Evolutionary conservation across 1,140 invertebrate species (phyloP), one percentile per base, ranked within the genome.

Genomic region (Microplitis mediator): DNA sequence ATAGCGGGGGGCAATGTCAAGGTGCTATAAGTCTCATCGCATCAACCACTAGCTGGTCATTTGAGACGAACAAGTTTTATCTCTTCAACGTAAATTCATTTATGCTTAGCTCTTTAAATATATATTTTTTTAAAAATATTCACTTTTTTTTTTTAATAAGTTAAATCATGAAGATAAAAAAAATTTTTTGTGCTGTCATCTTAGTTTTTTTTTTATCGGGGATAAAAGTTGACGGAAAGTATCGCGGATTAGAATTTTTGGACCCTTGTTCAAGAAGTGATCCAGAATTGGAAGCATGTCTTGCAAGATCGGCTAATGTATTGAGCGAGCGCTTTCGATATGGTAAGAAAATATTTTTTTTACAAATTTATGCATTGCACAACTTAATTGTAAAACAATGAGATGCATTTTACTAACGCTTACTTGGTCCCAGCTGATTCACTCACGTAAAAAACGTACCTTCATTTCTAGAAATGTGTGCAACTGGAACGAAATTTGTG

Each of bases 231-330:
- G 62, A 72, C 4, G 85, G 85, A 50, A 83, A 77, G 65, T 87
- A 86, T 72, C 78, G 73, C 45, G 84, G 84, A 56, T 68, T 86
- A 0, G 86, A 87, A 69, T 93, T 90, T 77, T 76, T 93, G n/a
- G 89, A 91, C 69, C 88, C 91, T 68, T 95, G 94, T 78, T 90
- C 91, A 1, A 90, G 87, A 76, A 84, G 86, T 60, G 92, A 93
- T 79, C 90, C 90, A 0, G 86, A 91, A n/a, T 84, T 95, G 1
- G 93, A 95, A 76, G 86, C 88, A 8, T 95, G 94, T 77, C 84
- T 95, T 4, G 88, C 90, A 13, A 89, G 90, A 72, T 91, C 92
- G 16, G 92, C 92, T 70, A 95, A 95, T 80, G 87, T 88, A 67
- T 87, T 95, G 32, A 89, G 92, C 2, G 89, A 91, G 65, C 89